A percentile compares a stretch with the other conserved stretches of the same genome.
phyloP scores from a whole-genome alignment of 1,140 invertebrate genomes.

The Amyelois transitella region DNA sequence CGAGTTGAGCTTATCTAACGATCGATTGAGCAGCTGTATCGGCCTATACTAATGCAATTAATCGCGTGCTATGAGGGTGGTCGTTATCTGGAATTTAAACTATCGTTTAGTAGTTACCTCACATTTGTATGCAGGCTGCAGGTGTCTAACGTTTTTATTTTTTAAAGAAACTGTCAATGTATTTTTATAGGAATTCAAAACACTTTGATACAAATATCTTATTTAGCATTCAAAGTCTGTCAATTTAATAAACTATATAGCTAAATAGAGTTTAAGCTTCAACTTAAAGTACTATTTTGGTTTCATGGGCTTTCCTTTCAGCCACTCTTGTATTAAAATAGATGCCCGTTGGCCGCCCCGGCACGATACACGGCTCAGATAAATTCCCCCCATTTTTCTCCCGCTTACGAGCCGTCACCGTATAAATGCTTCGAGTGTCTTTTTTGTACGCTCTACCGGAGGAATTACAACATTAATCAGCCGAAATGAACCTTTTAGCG shows the following conservation, averaged over 20 bases:
- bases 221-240: no score
- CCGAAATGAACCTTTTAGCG: conserved; percentile 67
- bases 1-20: conserved; percentile 32
- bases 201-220: not conserved
- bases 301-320: not conserved
- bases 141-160: not conserved
- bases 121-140: not conserved
- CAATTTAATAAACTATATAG: no score
- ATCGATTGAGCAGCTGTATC: conserved; percentile 36
- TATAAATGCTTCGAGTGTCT: conserved; percentile 57
- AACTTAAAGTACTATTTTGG: not conserved
- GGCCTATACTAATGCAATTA: conserved; percentile 33
- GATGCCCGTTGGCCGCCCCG: conserved; percentile 30
- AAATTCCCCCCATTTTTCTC: conserved; percentile 63
- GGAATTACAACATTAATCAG: conserved; percentile 68
- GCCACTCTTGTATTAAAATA: conserved; percentile 42
- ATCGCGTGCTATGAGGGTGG: conserved; percentile 25
- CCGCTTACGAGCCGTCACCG: conserved; percentile 46
- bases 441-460: conserved; percentile 49
- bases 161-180: not conserved
- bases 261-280: no score
- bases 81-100: conserved; percentile 9
- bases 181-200: not conserved
- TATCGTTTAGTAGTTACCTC: not conserved
- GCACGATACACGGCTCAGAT: conserved; percentile 48